These are phyloP conservation scores for Lepidurus arcticus DNA, from an alignment of 1,140 invertebrate species.

Conservation along the genomic window DNA sequence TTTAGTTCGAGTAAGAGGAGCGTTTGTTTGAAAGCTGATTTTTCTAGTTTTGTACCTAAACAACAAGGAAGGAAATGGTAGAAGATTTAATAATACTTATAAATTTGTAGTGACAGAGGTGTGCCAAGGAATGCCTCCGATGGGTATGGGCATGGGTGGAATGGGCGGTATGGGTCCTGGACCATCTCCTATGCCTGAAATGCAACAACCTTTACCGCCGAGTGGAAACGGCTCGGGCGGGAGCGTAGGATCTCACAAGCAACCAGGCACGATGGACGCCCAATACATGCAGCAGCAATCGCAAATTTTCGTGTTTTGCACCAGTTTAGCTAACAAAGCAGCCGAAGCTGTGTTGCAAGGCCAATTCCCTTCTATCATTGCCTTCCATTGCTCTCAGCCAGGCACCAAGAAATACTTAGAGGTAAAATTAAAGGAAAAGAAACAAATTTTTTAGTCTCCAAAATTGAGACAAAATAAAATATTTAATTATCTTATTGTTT, in stretches of 20 bases:
- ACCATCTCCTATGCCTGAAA: neutral
- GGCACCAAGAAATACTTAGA: slow-evolving; percentile 91
- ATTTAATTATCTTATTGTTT: slow-evolving; percentile 40
- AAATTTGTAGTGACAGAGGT: slow-evolving; percentile 30
- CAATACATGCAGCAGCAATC: slow-evolving; percentile 92
- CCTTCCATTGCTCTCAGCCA: slow-evolving; percentile 90
- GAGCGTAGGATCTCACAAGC: slow-evolving; percentile 45
- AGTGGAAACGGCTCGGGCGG: slow-evolving; percentile 21
- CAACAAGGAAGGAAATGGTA: neutral
- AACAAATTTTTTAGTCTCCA: neutral
- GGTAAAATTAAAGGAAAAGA: slow-evolving; percentile 48
- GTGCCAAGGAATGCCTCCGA: slow-evolving; percentile 34
- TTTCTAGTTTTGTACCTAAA: neutral
- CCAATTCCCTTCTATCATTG: slow-evolving; percentile 84
- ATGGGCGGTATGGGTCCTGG: slow-evolving; percentile 13
- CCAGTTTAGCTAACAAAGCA: slow-evolving; percentile 85
- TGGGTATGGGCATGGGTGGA: slow-evolving; percentile 34
- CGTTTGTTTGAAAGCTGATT: neutral
- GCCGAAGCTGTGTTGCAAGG: slow-evolving; percentile 84
- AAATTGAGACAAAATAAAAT: neutral
- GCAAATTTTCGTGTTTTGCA: slow-evolving; percentile 97
- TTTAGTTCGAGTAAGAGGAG: slow-evolving; percentile 30
- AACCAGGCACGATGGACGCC: slow-evolving; percentile 68
- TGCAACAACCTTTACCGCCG: slow-evolving; percentile 23
- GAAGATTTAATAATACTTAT: neutral